A percentile compares a stretch with the other conserved stretches of the same genome.
phyloP scores from a whole-genome alignment of 2,888 invertebrate species.

The Stenodema calcarata region DNA sequence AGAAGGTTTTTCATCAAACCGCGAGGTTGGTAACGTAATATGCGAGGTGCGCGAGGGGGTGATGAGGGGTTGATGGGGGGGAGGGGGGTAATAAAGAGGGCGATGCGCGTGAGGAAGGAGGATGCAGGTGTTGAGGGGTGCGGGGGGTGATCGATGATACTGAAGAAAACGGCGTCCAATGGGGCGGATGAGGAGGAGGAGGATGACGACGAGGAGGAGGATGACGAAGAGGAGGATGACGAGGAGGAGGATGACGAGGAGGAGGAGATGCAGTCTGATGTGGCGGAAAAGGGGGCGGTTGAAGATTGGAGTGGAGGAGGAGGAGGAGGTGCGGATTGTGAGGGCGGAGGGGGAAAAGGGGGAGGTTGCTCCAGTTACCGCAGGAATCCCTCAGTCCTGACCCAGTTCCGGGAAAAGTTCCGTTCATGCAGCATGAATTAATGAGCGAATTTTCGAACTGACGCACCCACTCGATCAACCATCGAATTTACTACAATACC shows the following conservation, averaged over 20 bases:
- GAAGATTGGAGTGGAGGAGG: not conserved
- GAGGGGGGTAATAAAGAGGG: not conserved
- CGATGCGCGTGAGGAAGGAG: no score
- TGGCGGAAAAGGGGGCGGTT: not conserved
- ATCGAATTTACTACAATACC: no score
- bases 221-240: not conserved
- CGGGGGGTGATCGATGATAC: not conserved
- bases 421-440: no score
- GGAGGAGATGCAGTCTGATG: no score
- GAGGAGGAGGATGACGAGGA: no score
- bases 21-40: no score
- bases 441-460: no score
- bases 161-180: not conserved
- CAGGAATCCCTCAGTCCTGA: not conserved
- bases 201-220: not conserved
- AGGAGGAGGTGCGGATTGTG: not conserved
- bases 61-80: no score
- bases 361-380: not conserved
- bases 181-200: not conserved
- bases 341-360: not conserved
- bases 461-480: no score
- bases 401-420: not conserved
- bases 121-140: not conserved
- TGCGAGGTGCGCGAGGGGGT: not conserved
- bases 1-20: no score